A percentile compares a stretch with the other conserved stretches of the same genome.
These are phyloP conservation scores for Callionymus lyra DNA, from an alignment of 2,113 vertebrate species.

Conservation along the genomic window DNA sequence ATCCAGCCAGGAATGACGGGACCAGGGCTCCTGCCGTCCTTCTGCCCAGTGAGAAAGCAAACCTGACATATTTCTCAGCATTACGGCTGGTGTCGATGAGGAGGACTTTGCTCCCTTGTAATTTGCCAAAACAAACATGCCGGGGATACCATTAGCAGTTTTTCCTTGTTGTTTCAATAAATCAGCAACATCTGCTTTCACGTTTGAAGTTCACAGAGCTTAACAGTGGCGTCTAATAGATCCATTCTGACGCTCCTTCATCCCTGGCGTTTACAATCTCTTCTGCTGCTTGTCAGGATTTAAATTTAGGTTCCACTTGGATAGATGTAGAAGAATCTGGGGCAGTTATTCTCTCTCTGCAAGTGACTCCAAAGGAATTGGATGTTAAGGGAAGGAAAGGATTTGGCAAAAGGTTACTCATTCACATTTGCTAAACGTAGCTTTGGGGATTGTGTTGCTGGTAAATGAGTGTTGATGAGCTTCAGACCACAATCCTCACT, in stretches of 20 bases:
- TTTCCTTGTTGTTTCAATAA: constrained; percentile 54
- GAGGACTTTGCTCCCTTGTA: constrained; percentile 37
- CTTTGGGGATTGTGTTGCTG: constrained; percentile 7
- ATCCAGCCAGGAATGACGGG: constrained; percentile 10
- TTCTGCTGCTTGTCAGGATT: constrained; percentile 1
- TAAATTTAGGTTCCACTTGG: too few relatives aligned
- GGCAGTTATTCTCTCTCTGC: neutral
- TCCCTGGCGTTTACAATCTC: constrained; percentile 17
- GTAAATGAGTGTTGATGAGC: constrained; percentile 7
- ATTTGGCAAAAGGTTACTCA: constrained; percentile 7
- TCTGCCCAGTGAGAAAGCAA: constrained; percentile 1
- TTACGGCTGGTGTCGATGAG: constrained; percentile 19
- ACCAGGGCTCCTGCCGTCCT: constrained; percentile 3
- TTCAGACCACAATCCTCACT: constrained; percentile 21
- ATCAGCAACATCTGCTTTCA: constrained; percentile 42
- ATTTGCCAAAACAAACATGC: constrained; percentile 50
- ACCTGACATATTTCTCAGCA: constrained; percentile 20
- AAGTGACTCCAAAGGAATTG: constrained; percentile 18
- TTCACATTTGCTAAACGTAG: constrained; percentile 7
- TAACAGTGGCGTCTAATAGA: constrained; percentile 29
- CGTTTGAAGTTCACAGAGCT: constrained; percentile 32
- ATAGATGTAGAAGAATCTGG: too few relatives aligned
- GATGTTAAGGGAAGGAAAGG: constrained; percentile 1
- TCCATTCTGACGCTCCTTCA: constrained; percentile 29
- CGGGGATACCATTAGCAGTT: constrained; percentile 42